Conservation (phyloP, 2,113 vertebrate genomes). For the Pangasianodon hypophthalmus region DNA sequence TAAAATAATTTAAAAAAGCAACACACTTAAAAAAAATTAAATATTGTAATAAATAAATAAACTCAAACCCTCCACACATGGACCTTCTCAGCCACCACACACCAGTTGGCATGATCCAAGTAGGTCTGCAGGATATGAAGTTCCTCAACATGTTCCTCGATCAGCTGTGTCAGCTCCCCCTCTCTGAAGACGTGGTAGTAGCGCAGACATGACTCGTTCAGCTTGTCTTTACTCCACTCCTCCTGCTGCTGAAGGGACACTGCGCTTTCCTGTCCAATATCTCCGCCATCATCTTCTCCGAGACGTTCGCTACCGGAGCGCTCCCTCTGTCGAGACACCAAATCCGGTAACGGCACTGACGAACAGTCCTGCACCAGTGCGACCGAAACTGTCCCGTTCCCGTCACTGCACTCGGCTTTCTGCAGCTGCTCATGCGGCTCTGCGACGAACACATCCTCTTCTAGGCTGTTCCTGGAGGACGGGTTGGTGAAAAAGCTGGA, state of each 20-base stretch:
- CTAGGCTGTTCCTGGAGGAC: constrained; percentile 67
- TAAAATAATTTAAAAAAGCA: constrained; percentile 27
- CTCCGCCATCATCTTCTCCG: constrained; percentile 41
- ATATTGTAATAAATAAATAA: constrained; percentile 33
- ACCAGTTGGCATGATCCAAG: constrained; percentile 76
- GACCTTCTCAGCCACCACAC: constrained; percentile 72
- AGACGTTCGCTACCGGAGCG: constrained; percentile 46
- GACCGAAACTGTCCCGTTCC: constrained; percentile 47
- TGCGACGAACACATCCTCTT: constrained; percentile 74
- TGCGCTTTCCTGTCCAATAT: constrained; percentile 54
- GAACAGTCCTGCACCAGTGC: constrained; percentile 64
- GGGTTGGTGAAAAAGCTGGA: constrained; percentile 72
- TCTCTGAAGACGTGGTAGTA: constrained; percentile 77
- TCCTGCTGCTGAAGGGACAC: constrained; percentile 50
- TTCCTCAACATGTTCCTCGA: constrained; percentile 67
- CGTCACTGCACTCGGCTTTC: constrained; percentile 19
- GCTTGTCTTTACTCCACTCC: constrained; percentile 10
- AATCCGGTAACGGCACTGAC: constrained; percentile 74
- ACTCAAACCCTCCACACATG: constrained; percentile 64
- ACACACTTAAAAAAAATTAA: constrained; percentile 13
- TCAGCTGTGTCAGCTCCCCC: constrained; percentile 70
- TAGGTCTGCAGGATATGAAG: constrained; percentile 71
- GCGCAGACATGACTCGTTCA: constrained; percentile 65
- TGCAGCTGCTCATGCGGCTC: constrained; percentile 61
- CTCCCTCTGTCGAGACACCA: constrained; percentile 70